A percentile compares a stretch with the other conserved stretches of the same genome.
Conservation (phyloP, 2,888 invertebrate genomes). For the Netelia inedita region DNA sequence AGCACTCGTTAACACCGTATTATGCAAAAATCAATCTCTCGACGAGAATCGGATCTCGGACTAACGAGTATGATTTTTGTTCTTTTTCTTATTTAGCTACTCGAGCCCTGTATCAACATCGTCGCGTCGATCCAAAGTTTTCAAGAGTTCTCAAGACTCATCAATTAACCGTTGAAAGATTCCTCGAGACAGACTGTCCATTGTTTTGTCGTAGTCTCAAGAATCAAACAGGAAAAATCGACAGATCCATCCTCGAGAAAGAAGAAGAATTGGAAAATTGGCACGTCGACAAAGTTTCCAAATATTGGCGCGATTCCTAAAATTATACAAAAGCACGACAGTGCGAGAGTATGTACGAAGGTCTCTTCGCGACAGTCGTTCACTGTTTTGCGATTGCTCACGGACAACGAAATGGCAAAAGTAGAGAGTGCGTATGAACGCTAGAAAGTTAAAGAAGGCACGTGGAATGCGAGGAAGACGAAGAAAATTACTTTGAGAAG, state of each 20-base stretch:
- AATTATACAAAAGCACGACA: constrained; percentile 27
- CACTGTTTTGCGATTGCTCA: not conserved
- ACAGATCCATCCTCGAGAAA: constrained; percentile 20
- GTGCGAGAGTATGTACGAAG: constrained; percentile 3
- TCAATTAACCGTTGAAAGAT: not conserved
- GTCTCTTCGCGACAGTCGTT: not conserved
- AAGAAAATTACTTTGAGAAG: not conserved
- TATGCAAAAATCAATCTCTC: not conserved
- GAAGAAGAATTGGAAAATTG: not conserved
- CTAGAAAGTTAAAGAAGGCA: not conserved
- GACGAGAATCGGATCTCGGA: not conserved
- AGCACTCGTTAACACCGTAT: not conserved
- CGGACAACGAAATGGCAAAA: constrained; percentile 14
- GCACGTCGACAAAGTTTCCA: constrained; percentile 29
- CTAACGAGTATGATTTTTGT: too few relatives aligned
- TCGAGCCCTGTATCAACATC: not conserved
- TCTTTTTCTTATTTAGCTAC: not conserved
- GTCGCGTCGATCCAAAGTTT: not conserved
- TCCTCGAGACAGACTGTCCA: not conserved
- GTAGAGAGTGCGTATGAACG: not conserved
- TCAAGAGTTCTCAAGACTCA: not conserved
- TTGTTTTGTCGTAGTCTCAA: not conserved
- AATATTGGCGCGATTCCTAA: constrained; percentile 57
- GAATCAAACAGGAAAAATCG: constrained; percentile 13
- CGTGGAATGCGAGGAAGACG: not conserved